These are phyloP conservation scores for Myiothlypis chrysogaster DNA, from an alignment of 2,797 vertebrate genomes.

Conservation along the genomic window DNA sequence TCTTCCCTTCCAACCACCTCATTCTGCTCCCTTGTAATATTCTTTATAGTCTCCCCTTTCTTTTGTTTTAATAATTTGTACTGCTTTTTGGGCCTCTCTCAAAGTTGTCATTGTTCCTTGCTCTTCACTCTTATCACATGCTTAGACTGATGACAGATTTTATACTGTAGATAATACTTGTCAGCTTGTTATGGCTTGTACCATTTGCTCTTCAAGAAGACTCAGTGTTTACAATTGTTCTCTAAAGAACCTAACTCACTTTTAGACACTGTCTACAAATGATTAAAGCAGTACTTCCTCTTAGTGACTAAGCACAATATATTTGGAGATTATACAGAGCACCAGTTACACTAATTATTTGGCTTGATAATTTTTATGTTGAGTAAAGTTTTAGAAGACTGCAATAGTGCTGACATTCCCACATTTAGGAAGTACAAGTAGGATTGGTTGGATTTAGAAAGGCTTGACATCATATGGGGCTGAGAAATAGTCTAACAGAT, in stretches of 20 bases:
- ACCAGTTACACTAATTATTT: conserved; percentile 12
- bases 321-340: conserved; percentile 6
- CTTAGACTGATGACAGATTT: background rate
- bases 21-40: background rate
- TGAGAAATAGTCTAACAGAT: background rate
- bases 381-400: background rate
- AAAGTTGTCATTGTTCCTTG: background rate
- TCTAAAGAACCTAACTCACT: background rate
- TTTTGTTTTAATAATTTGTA: background rate
- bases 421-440: background rate
- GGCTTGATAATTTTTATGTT: background rate
- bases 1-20: background rate
- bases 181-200: background rate
- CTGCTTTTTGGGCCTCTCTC: background rate
- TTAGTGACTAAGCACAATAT: conserved; percentile 47
- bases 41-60: background rate
- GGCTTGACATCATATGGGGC: background rate
- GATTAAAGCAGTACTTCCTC: background rate
- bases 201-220: background rate
- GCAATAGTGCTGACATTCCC: background rate
- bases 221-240: background rate
- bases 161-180: background rate
- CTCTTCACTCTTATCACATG: background rate
- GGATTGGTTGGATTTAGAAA: background rate
- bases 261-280: background rate